A percentile compares a stretch with the other conserved stretches of the same genome.
Evolutionary conservation across 2,888 invertebrate genomes (phyloP).

Genomic region (Microctonus aethiopoides): DNA sequence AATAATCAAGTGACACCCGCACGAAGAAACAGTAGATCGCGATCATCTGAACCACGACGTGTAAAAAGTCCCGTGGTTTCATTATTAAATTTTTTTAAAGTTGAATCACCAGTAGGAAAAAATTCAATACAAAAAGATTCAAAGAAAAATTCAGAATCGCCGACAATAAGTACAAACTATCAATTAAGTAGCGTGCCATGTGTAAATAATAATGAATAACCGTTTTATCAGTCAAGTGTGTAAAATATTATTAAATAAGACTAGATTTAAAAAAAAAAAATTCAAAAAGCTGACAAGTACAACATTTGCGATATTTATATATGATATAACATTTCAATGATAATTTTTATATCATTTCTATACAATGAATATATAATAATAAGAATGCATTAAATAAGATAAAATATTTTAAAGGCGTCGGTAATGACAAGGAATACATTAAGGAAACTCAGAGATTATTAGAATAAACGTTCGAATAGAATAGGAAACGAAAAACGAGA

Average conservation of each 20-base stretch:
- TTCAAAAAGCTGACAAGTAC: not conserved
- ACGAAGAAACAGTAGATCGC: constrained; percentile 49
- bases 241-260: not conserved
- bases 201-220: not conserved
- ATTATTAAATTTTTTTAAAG: constrained; percentile 56
- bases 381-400: not conserved
- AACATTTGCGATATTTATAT: not conserved
- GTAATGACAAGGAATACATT: not conserved
- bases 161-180: not conserved
- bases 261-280: not conserved
- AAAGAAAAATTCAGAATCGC: not conserved
- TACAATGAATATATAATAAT: no score
- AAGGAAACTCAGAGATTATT: no score
- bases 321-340: no score
- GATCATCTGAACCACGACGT: constrained; percentile 54
- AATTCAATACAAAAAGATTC: not conserved
- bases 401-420: not conserved
- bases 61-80: constrained; percentile 48
- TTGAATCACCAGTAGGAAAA: constrained; percentile 18
- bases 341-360: no score
- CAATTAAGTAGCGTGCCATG: not conserved
- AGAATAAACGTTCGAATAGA: no score
- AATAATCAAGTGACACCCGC: constrained; percentile 45
- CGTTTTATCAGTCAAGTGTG: constrained; percentile 2
- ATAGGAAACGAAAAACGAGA: not conserved